phyloP scores from a whole-genome alignment of 2,797 vertebrate genomes.

The Buceros bicornis region DNA sequence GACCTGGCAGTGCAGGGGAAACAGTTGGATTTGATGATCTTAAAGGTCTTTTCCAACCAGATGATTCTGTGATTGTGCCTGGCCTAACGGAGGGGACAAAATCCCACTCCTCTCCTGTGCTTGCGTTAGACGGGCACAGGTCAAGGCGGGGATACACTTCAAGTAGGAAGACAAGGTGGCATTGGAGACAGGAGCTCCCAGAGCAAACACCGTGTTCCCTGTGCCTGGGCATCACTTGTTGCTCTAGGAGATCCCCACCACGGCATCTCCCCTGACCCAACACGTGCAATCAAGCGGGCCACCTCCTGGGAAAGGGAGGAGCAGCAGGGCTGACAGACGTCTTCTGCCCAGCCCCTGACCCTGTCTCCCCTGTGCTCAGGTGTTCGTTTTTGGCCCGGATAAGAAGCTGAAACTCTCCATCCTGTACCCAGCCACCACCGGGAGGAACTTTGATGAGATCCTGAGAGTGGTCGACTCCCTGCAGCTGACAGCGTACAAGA shows the following conservation, averaged over 20 bases:
- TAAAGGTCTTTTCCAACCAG: no score
- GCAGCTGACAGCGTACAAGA: constrained; percentile 92
- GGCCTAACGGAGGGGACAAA: background rate
- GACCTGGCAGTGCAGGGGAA: no score
- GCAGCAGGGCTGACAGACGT: background rate
- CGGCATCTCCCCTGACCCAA: background rate
- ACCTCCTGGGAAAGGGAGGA: background rate
- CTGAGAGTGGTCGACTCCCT: constrained; percentile 93
- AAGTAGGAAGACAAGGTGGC: background rate
- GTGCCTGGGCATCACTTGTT: background rate
- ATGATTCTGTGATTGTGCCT: background rate
- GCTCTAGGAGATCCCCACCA: background rate
- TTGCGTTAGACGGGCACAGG: background rate
- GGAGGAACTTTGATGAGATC: constrained; percentile 96
- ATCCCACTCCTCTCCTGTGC: background rate
- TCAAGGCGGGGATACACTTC: background rate
- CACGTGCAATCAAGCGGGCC: background rate
- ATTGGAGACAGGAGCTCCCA: background rate
- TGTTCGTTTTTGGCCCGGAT: constrained; percentile 94
- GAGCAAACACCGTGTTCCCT: background rate
- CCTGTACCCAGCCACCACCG: constrained; percentile 96
- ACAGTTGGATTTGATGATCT: no score
- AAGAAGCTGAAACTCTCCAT: constrained; percentile 97
- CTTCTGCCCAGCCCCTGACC: background rate
- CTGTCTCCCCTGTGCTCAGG: constrained; percentile 77